Conservation (phyloP, 2,113 vertebrate genomes). For the Crotalus helleri region DNA sequence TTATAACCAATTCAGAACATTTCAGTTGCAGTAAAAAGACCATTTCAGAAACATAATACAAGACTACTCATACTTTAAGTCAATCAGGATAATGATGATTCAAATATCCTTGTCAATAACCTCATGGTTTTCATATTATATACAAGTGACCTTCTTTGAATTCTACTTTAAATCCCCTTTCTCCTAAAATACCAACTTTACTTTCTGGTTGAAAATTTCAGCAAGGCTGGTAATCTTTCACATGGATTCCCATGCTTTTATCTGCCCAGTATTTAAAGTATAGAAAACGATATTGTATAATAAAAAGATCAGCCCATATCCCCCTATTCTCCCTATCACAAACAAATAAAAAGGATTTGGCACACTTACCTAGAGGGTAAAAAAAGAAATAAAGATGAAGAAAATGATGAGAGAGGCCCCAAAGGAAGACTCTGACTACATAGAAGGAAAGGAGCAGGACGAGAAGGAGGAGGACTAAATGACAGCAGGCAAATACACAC, state of each 20-base stretch:
- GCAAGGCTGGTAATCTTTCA: neutral
- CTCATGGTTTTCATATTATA: neutral
- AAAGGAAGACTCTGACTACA: slow-evolving; percentile 46
- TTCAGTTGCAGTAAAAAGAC: neutral
- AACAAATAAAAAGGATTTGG: slow-evolving; percentile 35
- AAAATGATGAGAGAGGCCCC: slow-evolving; percentile 43
- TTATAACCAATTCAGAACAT: slow-evolving; percentile 3
- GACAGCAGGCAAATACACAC: slow-evolving; percentile 51
- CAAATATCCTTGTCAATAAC: neutral
- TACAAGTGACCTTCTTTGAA: neutral
- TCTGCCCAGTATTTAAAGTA: neutral
- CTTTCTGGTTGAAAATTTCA: slow-evolving; percentile 4
- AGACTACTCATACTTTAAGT: neutral
- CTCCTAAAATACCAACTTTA: neutral
- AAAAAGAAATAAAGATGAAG: slow-evolving; percentile 50
- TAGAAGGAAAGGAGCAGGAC: slow-evolving; percentile 40
- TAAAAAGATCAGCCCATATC: slow-evolving; percentile 5
- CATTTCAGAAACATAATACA: slow-evolving; percentile 10
- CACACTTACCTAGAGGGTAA: slow-evolving; percentile 67
- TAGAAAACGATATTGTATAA: neutral
- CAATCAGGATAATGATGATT: neutral
- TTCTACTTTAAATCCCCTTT: neutral
- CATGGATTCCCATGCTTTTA: neutral
- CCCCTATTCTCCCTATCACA: slow-evolving; percentile 17
- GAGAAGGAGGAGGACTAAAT: slow-evolving; percentile 43